Evolutionary conservation across 2,888 invertebrate genomes (phyloP), one percentile per base, ranked within the genome.

Genomic region (Drosophila neonasuta): DNA sequence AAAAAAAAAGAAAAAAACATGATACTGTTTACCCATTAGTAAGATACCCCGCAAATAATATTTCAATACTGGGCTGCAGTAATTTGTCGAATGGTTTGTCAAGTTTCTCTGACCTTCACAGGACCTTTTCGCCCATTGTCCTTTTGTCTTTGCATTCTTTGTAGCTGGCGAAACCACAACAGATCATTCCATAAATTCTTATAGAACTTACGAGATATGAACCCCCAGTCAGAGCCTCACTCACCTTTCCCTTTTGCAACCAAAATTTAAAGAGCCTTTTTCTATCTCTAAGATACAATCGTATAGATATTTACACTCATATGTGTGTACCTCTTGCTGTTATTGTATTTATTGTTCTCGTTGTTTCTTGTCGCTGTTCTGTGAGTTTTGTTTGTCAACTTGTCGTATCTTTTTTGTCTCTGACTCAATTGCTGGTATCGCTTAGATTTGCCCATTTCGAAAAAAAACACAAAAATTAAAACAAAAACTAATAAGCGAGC

Each of bases 391-490:
- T 79, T 79, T 79, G 73, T 73, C 77, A 76, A 78, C 79, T 84
- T 77, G 82, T 68, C 77, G 74, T 74, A 67, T 80, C 60, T 72
- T 62, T 64, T 42, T 39, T 60, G 51, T 66, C 57, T 65, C 74
- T 85, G 80, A 85, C 83, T 85, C 83, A 85, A 81, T 81, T 80
- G 80, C 62, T 74, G 70, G 71, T 83, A 85, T 80, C 83, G 68
- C 74, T 71, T 86, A 79, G 86, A 85, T 86, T 86, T 77, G 80
- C 63, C 72, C 77, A 70, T 79, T 82, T 71, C 63, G 42, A 70
- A 79, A 68, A 24, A 10, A 20, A 32, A 20, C 2, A 41, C 20
- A 52, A 32, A 17, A 36, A 44, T 10, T 17, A 17, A 45, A 55
- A 11, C n/a, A 44, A 34, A 34, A 56, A 74, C 75, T 77, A 75